Evolutionary conservation across 1,140 invertebrate genomes (phyloP), one percentile per base, ranked within the genome.

Genomic region (Contarinia nasturtii): DNA sequence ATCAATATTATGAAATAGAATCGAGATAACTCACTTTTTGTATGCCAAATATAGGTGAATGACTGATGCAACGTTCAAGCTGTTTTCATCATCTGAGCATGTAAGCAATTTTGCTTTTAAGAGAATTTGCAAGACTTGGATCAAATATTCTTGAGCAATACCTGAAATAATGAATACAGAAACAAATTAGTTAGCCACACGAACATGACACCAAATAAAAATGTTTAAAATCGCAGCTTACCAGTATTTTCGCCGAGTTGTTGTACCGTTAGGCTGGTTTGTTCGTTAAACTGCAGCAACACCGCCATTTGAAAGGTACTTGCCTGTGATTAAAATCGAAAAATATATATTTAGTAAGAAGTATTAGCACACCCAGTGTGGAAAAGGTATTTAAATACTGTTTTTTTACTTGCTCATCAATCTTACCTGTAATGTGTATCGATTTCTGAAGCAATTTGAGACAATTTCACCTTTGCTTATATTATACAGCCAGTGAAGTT

Each of bases 261-360:
- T 48, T 83, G 78, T 44, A 97, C 74, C 14, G 80, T 86, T 75
- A 86, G 94, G 15, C 71, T 71, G 27, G 82, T 80, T 55, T 80
- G 77, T 50, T 79, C 79, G 66, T 99, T 99, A 65, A 85, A 99
- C 67, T 94, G 89, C 44, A 98, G 67, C n/a, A 99, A 68, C 47
- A 98, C 83, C 45, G 93, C 91, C 86, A 98, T 98, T 75, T 98
- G 95, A 68, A 94, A 93, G 36, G 94, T 98, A 52, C 92, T 97
- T 22, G 91, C 90, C 49, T 50, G 19, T 18, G 42, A 45, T 46
- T 46, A 48, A 27, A 38, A 33, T 47, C 34, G 33, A n/a, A n/a
- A n/a, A n/a, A n/a, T n/a, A n/a, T n/a, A n/a, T n/a, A n/a, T n/a
- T n/a, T n/a, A n/a, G n/a, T n/a, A n/a, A 8, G 18, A 42, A 42